Base-by-base conservation (phyloP, 2,113 vertebrate genomes). In the Malurus elegans region DNA sequence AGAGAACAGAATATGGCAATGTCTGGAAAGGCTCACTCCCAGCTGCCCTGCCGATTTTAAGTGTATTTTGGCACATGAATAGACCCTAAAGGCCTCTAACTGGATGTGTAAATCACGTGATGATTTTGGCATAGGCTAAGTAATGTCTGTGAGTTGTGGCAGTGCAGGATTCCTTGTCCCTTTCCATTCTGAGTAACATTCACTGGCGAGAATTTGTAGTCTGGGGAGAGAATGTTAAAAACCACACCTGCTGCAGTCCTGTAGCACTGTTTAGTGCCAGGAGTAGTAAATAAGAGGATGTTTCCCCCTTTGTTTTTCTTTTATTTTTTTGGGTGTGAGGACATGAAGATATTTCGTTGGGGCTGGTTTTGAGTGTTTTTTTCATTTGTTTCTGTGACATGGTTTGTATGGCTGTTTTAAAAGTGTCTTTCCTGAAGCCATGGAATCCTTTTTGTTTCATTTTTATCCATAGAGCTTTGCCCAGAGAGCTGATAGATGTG, bases 221-320 rank as follows among this genome's bases (percentile, higher is more conserved):
- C 48, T 51, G 38, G 10, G 28, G 32, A 47, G 9, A 24, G 2
- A 34, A 18, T 9, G 12, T 34, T 51, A 17, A 54, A 70, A 10
- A 0, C 0, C 2, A n/a, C 8, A 20, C 21, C 40, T 42, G 10
- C 21, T 66, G 6, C 18, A 73, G 61, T 79, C 17, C 31, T 79
- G 14, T 10, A 50, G 6, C 17, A 10, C 14, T 45, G 11, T 44
- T 54, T 71, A 34, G 4, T 19, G 23, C 17, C 24, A 45, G 6
- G 8, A 5, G 10, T 18, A 67, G 21, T 25, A 85, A 92, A 36
- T 50, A 48, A 44, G 8, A 51, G 5, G 9, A 4, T 0, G 1
- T 12, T 60, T 50, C 18, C 7, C 12, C 5, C 1, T 5, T 60
- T 20, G 9, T 2, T 9, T 24, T 36, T n/a, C 28, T 17, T 5